Evolutionary conservation across 2,113 vertebrate genomes (phyloP), one percentile per base, ranked within the genome.

Genomic region (Leptocoma aspasia): DNA sequence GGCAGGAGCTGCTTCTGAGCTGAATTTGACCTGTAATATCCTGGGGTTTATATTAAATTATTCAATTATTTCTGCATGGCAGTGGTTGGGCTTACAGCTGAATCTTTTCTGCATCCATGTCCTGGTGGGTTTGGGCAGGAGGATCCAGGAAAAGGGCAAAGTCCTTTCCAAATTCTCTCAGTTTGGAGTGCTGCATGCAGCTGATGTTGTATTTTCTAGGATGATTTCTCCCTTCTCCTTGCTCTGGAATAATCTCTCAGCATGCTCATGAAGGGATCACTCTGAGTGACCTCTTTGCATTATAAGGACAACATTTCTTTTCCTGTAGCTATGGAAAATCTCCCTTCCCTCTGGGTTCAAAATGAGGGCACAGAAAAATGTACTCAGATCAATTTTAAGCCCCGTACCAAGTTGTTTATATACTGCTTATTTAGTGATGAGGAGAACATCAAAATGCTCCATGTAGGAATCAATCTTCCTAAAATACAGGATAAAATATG

Each of bases 31-130:
- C n/a, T 0, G 1, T 24, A 13, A 15, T 28, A 16, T 5, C 30
- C 33, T 45, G 31, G 0, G 5, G 9, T 53, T 68, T 19, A 3
- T 24, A 6, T 13, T 0, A 13, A 70, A 37, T 64, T 9, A 15
- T 76, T 89, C 19, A 16, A 1, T 20, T 23, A 14, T 13, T 20
- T 1, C 3, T 24, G 21, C 2, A 0, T 15, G 23, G 41, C 52
- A 33, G 56, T 1, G 9, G 39, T 39, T 39, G 21, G 50, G 8
- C 3, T 81, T 61, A 17, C 11, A 80, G 1, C 30, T 37, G 66
- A 53, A n/a, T 11, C 23, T 44, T 54, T 13, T 24, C 45, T 82
- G 31, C 42, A 4, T 13, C 30, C 11, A 0, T 24, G 5, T 37
- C 61, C 35, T 39, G 70, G 5, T 65, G 33, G 17, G 3, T 82